These are phyloP conservation scores for Lordiphosa mommai DNA, from an alignment of 1,140 invertebrate species.

Conservation along the genomic window DNA sequence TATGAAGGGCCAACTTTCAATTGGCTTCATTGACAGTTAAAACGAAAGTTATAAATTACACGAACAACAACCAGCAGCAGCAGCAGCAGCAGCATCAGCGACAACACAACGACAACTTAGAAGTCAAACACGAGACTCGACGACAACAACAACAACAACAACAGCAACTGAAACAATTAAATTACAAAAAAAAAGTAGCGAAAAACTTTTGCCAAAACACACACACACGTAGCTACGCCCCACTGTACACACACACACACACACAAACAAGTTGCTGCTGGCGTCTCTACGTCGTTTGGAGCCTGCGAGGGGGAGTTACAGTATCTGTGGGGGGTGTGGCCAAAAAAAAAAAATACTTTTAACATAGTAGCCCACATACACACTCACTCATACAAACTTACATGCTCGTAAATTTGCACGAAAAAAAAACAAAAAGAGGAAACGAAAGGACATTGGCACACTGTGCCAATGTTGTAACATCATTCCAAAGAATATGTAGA, in stretches of 20 bases:
- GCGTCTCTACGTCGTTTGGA: slow-evolving; percentile 6
- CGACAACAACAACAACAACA: slow-evolving; percentile 37
- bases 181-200: slow-evolving; percentile 32
- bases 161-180: slow-evolving; percentile 50
- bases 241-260: slow-evolving; percentile 1
- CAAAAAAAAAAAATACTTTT: slow-evolving; percentile 55
- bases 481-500: slow-evolving; percentile 31
- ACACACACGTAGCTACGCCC: not conserved
- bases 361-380: slow-evolving; percentile 72
- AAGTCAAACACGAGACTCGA: slow-evolving; percentile 36
- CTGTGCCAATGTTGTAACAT: slow-evolving; percentile 42
- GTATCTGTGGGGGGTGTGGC: slow-evolving; percentile 23
- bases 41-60: slow-evolving; percentile 56
- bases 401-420: slow-evolving; percentile 25
- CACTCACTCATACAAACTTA: slow-evolving; percentile 11
- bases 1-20: slow-evolving; percentile 53
- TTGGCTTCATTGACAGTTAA: slow-evolving; percentile 58
- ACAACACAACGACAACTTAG: slow-evolving; percentile 26
- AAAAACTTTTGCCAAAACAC: slow-evolving; percentile 52
- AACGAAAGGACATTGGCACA: slow-evolving; percentile 49
- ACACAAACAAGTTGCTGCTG: slow-evolving; percentile 53
- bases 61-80: slow-evolving; percentile 19
- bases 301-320: not conserved
- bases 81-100: slow-evolving; percentile 24
- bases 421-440: slow-evolving; percentile 28